Evolutionary conservation across 2,113 vertebrate species (phyloP).

Genomic region (Pseudonaja textilis): DNA sequence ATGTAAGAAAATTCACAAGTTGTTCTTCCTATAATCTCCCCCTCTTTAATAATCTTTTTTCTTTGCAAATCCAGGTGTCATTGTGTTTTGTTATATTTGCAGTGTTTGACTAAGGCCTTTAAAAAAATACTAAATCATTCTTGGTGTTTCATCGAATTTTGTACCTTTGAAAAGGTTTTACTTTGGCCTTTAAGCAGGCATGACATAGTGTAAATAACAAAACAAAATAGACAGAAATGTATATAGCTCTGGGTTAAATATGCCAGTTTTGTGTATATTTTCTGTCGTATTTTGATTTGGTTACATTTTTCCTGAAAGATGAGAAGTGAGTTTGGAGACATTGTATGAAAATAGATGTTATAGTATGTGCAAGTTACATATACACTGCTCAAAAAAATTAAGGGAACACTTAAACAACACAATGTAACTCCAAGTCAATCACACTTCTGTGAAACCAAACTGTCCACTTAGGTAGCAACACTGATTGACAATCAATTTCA

Average conservation of each 20-base stretch:
- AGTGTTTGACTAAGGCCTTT: conserved; percentile 20
- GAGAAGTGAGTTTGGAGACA: background rate
- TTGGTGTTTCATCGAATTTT: conserved; percentile 38
- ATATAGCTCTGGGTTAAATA: background rate
- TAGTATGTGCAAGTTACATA: background rate
- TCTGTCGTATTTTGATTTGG: background rate
- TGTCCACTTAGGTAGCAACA: too few species aligned
- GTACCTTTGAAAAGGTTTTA: background rate
- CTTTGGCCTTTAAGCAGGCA: background rate
- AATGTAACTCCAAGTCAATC: too few species aligned
- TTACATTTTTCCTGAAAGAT: background rate
- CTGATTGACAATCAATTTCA: too few species aligned
- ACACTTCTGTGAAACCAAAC: too few species aligned
- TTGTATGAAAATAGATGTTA: background rate
- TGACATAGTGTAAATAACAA: background rate
- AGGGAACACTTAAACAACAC: too few species aligned
- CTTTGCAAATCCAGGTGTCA: conserved; percentile 16
- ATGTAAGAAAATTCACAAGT: conserved; percentile 28
- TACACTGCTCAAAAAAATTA: too few species aligned
- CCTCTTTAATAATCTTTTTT: background rate
- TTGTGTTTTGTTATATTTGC: background rate
- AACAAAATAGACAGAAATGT: background rate
- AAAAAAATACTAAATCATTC: conserved; percentile 31
- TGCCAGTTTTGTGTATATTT: background rate
- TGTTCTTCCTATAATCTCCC: conserved; percentile 8